phyloP scores from a whole-genome alignment of 1,140 invertebrate species.

The Lycorma delicatula region DNA sequence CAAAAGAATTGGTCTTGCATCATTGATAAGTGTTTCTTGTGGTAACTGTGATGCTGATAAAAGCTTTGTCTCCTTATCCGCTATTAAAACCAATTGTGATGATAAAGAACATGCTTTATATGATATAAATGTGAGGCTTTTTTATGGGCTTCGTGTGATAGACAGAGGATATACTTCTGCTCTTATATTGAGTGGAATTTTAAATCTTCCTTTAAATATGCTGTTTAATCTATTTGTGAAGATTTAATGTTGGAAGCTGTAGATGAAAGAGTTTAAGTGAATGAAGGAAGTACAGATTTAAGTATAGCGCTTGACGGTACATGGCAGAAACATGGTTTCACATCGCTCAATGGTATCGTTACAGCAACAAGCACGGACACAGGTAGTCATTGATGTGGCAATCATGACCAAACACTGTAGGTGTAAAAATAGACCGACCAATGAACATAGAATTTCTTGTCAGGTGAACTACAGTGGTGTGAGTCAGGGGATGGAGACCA shows the following conservation, averaged over 20 bases:
- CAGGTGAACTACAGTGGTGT: constrained; percentile 20
- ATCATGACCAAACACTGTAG: constrained; percentile 18
- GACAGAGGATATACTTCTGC: too few relatives aligned
- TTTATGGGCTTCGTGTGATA: too few relatives aligned
- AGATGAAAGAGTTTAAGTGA: constrained; percentile 8
- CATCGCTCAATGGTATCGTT: constrained; percentile 17
- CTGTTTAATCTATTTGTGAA: too few relatives aligned
- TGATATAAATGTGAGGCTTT: too few relatives aligned
- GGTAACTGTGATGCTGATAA: too few relatives aligned
- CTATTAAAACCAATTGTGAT: too few relatives aligned
- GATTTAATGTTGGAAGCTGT: constrained; percentile 9
- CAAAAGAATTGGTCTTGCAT: too few relatives aligned
- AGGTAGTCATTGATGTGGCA: constrained; percentile 15
- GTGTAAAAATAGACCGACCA: neutral
- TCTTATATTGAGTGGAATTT: too few relatives aligned
- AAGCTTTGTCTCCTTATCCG: too few relatives aligned
- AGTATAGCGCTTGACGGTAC: constrained; percentile 14
- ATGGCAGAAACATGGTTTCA: constrained; percentile 20
- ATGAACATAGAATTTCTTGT: constrained; percentile 15
- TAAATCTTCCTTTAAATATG: too few relatives aligned
- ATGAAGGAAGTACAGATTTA: constrained; percentile 13
- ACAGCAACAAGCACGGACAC: constrained; percentile 12
- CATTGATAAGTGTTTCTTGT: too few relatives aligned
- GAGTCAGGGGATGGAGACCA: constrained; percentile 25
- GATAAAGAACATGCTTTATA: too few relatives aligned